Conservation (phyloP, 2,113 vertebrate species). For the Anthoscopus minutus region DNA sequence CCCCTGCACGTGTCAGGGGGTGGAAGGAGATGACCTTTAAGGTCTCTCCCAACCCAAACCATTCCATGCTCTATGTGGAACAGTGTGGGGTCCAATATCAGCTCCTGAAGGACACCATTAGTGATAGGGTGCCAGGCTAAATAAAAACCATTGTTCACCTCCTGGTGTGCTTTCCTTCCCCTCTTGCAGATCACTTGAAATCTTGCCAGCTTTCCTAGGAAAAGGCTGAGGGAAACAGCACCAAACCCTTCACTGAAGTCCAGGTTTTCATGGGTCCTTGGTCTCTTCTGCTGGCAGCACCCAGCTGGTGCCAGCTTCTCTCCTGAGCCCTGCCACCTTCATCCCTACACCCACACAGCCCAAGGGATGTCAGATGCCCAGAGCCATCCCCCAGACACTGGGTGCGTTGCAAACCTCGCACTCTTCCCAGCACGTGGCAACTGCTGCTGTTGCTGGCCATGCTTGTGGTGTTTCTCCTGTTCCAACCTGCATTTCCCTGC, state of each 20-base stretch:
- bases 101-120: neutral
- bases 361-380: neutral
- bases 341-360: neutral
- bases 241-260: neutral
- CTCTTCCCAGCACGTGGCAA: neutral
- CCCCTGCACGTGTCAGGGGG: rapidly evolving
- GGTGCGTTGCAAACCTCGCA: neutral
- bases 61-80: neutral
- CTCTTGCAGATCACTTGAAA: neutral
- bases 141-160: neutral
- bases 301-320: neutral
- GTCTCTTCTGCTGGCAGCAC: neutral
- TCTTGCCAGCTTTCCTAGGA: neutral
- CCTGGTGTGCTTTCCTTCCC: neutral
- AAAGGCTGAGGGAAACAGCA: neutral
- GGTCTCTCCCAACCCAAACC: neutral
- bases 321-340: neutral
- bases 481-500: neutral
- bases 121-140: neutral
- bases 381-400: neutral
- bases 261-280: rapidly evolving
- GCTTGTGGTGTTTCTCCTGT: rapidly evolving
- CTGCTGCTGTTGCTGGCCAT: neutral
- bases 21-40: neutral
- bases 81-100: neutral